These are phyloP conservation scores for Ophiodon elongatus DNA, from an alignment of 2,113 vertebrate genomes.

Conservation along the genomic window DNA sequence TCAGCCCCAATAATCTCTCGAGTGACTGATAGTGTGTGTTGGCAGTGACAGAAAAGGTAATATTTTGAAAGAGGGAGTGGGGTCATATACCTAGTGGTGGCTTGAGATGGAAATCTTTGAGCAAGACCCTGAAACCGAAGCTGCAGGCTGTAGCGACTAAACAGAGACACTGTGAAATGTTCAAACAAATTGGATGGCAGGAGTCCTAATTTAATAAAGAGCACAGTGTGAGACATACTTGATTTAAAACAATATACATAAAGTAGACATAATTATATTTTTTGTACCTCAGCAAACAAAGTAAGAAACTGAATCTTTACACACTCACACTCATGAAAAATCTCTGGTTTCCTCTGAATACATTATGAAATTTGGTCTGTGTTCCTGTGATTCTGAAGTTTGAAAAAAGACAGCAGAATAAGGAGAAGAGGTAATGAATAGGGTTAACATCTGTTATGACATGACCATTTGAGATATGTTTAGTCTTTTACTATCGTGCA, in stretches of 20 bases:
- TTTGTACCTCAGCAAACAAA: conserved; percentile 41
- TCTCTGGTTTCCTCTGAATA: conserved; percentile 50
- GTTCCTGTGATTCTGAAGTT: conserved; percentile 42
- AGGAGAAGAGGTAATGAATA: conserved; percentile 40
- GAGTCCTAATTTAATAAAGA: conserved; percentile 77
- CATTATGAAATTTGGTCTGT: conserved; percentile 58
- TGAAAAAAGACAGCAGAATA: conserved; percentile 9
- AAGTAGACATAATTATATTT: conserved; percentile 72
- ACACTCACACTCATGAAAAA: conserved; percentile 52
- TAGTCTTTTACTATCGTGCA: conserved; percentile 39
- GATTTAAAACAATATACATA: conserved; percentile 81
- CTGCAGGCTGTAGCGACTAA: conserved; percentile 61
- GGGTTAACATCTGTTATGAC: conserved; percentile 68
- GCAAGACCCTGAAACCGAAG: conserved; percentile 63
- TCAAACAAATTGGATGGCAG: conserved; percentile 74
- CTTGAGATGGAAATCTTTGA: conserved; percentile 66
- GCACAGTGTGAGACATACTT: conserved; percentile 70
- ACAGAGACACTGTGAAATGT: conserved; percentile 72
- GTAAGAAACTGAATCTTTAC: conserved; percentile 60
- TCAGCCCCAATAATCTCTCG: conserved; percentile 54
- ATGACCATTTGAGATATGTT: conserved; percentile 57
- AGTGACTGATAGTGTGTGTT: conserved; percentile 75
- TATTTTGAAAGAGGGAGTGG: conserved; percentile 70
- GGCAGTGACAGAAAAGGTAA: conserved; percentile 76
- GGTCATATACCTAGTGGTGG: conserved; percentile 57